phyloP scores from a whole-genome alignment of 2,888 invertebrate species.

The Chydorus sphaericus region DNA sequence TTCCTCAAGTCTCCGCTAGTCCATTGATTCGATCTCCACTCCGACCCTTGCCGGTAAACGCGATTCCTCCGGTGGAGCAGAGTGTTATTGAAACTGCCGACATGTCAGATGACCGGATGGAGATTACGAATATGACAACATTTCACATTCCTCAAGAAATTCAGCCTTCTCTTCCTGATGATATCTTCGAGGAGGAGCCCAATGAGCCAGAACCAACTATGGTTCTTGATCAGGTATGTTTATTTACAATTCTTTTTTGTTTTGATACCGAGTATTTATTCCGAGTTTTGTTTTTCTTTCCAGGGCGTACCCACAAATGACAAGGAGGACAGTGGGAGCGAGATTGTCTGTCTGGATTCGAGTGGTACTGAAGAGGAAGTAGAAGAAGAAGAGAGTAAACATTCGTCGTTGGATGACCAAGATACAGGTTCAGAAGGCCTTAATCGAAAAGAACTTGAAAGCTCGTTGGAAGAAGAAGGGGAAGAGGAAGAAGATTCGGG shows the following conservation, averaged over 20 bases:
- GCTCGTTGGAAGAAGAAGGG: not conserved
- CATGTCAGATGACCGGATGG: not conserved
- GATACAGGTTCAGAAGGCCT: too few species aligned
- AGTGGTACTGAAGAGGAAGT: conserved; percentile 4
- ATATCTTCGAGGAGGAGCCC: not conserved
- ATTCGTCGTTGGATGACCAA: not conserved
- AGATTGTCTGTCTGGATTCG: conserved; percentile 8
- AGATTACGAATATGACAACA: not conserved
- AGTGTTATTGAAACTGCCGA: too few species aligned
- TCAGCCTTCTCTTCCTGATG: not conserved
- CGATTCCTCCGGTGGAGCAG: too few species aligned
- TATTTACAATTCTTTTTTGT: too few species aligned
- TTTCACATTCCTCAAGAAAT: too few species aligned
- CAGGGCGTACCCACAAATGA: not conserved
- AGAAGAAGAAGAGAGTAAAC: not conserved
- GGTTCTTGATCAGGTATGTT: not conserved
- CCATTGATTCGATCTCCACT: too few species aligned
- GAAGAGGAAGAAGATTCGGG: not conserved
- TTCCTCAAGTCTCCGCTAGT: not conserved
- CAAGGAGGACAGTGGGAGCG: not conserved
- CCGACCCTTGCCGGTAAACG: too few species aligned
- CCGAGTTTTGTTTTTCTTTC: too few species aligned
- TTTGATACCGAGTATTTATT: too few species aligned
- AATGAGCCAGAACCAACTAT: not conserved
- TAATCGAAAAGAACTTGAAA: too few species aligned